A percentile compares a stretch with the other conserved stretches of the same genome.
Evolutionary conservation across 2,113 vertebrate genomes (phyloP).

Genomic region (Serilophus lunatus): DNA sequence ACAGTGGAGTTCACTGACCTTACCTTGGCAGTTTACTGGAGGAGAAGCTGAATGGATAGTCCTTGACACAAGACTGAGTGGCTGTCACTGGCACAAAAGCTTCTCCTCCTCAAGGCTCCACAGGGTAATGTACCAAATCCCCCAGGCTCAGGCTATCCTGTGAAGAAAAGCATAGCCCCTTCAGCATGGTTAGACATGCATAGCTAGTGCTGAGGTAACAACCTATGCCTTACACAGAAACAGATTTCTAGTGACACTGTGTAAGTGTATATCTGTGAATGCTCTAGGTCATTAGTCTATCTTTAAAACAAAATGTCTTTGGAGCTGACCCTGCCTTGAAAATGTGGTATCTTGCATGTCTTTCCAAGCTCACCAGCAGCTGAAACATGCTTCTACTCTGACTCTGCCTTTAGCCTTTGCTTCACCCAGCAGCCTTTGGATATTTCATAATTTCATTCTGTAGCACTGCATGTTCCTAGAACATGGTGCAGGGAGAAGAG

Average conservation of each 20-base stretch:
- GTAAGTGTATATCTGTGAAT: background rate
- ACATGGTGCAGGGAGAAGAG: background rate
- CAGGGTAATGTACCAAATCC: background rate
- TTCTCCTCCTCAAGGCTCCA: background rate
- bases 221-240: background rate
- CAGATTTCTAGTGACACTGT: background rate
- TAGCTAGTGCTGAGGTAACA: background rate
- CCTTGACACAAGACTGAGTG: background rate
- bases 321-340: background rate
- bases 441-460: background rate
- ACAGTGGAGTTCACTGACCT: background rate
- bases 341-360: background rate
- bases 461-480: background rate
- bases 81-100: background rate
- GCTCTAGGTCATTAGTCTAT: background rate
- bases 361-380: background rate
- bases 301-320: background rate
- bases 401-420: background rate
- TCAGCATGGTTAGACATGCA: accelerated
- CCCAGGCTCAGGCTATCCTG: background rate
- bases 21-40: background rate
- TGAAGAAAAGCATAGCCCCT: background rate
- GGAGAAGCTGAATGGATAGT: background rate
- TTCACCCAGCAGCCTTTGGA: background rate
- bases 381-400: background rate